Percentiles rank a stretch among this genome's conserved stretches.
Conservation (phyloP, 2,113 vertebrate genomes). For the Meles meles region DNA sequence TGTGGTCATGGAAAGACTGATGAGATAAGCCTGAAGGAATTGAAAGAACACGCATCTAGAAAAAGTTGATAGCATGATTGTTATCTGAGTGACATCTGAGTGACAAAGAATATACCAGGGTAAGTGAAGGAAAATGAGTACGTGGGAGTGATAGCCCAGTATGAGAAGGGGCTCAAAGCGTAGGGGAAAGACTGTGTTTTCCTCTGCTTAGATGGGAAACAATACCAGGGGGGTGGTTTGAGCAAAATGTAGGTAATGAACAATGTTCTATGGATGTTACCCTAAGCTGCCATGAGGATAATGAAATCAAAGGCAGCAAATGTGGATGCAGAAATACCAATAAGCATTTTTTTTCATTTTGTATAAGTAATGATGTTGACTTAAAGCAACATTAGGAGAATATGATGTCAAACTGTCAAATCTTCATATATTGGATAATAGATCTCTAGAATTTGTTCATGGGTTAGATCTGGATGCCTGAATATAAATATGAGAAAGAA, state of each 20-base stretch:
- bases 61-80: neutral
- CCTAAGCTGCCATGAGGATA: neutral
- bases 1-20: neutral
- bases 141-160: accelerated
- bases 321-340: neutral
- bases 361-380: neutral
- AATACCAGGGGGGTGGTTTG: neutral
- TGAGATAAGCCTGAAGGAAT: neutral
- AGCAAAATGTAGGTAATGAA: neutral
- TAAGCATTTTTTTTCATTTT: neutral
- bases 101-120: neutral
- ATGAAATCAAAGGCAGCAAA: neutral
- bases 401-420: neutral
- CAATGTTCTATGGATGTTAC: neutral
- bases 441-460: neutral
- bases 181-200: neutral
- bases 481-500: neutral
- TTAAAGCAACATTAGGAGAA: neutral
- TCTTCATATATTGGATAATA: neutral
- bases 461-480: neutral
- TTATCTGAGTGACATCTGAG: no score
- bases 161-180: neutral
- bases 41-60: neutral
- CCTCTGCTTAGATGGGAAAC: neutral
- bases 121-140: neutral